Conservation (phyloP, 2,113 vertebrate genomes). For the Aphelocoma coerulescens region DNA sequence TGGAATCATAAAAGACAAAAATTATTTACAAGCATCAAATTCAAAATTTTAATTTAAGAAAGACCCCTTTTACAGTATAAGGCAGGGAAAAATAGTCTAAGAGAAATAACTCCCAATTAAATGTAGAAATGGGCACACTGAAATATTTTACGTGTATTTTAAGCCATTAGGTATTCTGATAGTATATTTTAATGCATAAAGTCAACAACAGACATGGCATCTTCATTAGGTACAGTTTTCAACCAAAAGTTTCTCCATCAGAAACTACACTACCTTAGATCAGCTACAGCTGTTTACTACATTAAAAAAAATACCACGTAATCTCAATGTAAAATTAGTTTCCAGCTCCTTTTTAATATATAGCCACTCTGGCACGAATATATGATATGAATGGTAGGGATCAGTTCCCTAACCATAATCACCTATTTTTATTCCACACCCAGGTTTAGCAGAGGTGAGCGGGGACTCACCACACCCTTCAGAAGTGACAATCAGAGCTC, state of each 20-base stretch:
- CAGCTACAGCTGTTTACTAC: not conserved
- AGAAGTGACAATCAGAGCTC: not conserved
- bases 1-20: not conserved
- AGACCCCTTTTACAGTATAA: not conserved
- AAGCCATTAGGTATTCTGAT: not conserved
- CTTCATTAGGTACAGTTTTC: not conserved
- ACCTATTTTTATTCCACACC: not conserved
- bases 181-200: not conserved
- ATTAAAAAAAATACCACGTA: not conserved
- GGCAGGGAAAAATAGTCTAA: not conserved
- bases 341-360: not conserved
- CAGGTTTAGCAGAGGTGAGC: not conserved
- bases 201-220: not conserved
- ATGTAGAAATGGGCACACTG: not conserved
- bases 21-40: not conserved
- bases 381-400: not conserved
- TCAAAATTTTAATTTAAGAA: not conserved
- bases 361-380: not conserved
- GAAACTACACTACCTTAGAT: not conserved
- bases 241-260: not conserved
- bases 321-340: not conserved
- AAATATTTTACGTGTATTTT: not conserved
- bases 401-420: not conserved
- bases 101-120: not conserved
- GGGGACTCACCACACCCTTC: not conserved